phyloP scores from a whole-genome alignment of 1,140 invertebrate species.

The Drosophila ficusphila region DNA sequence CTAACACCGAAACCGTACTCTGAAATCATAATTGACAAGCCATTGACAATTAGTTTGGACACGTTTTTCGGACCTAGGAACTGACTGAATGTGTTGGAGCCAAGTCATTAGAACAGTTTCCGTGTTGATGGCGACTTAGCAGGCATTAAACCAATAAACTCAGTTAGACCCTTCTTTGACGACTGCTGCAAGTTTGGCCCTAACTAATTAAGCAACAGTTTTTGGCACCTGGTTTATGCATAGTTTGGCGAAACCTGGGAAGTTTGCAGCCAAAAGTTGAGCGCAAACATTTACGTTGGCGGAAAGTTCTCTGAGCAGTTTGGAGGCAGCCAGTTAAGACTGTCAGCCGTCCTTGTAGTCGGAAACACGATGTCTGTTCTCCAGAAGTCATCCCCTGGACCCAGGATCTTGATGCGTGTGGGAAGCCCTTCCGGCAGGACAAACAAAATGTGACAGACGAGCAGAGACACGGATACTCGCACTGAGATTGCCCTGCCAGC shows the following conservation, averaged over 20 bases:
- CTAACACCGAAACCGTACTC: not conserved
- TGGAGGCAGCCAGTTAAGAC: slow-evolving; percentile 20
- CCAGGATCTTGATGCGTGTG: not conserved
- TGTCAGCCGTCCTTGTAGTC: slow-evolving; percentile 7
- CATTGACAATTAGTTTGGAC: not conserved
- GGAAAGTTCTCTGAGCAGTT: slow-evolving; percentile 22
- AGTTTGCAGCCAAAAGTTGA: slow-evolving; percentile 56
- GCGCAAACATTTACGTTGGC: slow-evolving; percentile 21
- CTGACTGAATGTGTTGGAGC: not conserved
- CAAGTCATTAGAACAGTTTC: slow-evolving; percentile 7
- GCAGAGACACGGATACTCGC: slow-evolving; percentile 19
- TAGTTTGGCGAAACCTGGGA: slow-evolving; percentile 38
- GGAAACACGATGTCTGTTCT: not conserved
- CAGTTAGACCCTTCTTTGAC: slow-evolving; percentile 3
- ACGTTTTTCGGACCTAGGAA: not conserved
- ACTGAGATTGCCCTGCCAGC: slow-evolving; percentile 18
- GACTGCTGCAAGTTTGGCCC: slow-evolving; percentile 7
- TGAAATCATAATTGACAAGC: not conserved
- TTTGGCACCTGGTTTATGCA: slow-evolving; percentile 61
- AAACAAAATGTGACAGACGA: slow-evolving; percentile 41
- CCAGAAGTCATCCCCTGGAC: slow-evolving; percentile 1
- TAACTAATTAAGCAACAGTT: slow-evolving; percentile 64
- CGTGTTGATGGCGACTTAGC: slow-evolving; percentile 13
- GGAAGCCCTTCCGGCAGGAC: slow-evolving; percentile 9
- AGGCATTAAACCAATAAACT: slow-evolving; percentile 29